Base-by-base conservation (phyloP, 2,888 invertebrate genomes). In the Epinotia brunnichana region DNA sequence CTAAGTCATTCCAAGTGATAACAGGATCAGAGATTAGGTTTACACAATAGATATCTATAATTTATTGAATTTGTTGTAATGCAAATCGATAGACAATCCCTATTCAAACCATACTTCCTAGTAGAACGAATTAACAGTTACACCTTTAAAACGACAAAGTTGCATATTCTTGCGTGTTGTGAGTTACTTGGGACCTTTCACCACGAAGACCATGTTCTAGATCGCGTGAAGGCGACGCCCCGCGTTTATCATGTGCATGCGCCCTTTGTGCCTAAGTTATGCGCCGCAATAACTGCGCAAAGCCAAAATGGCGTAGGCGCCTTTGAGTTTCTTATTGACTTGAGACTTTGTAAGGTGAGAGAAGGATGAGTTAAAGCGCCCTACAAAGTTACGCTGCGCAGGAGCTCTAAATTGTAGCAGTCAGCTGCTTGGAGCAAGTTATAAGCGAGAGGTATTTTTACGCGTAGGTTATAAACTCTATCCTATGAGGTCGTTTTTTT, bases 191-290 rank as follows among this genome's bases (percentile, higher is more conserved):
- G 5, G 66, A 9, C 56, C 3, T 66, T 54, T 41, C 13, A 4
- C 5, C 21, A 13, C 15, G 7, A 24, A 19, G 21, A 21, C 15
- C 54, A 41, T 66, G 21, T 66, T 66, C 66, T 41, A 66, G 71
- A 68, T 72, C 72, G 72, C 72, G 72, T 72, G 72, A 72, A 72
- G 67, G 66, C 69, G 48, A 67, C 67, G 67, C 67, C 67, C 56
- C 67, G 67, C 67, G 67, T 67, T 59, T 59, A 67, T 67, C 57
- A 66, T 21, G 54, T 54, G 66, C 66, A 19, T 21, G 70, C 72
- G 67, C 72, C 72, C 66, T 61, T 72, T 67, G 72, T 67, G 56
- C 72, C 61, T 72, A 62, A 72, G 61, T 72, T 67, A 72, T 68
- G 72, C 67, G 61, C 61, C 61, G 67, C 72, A 44, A 56, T 39